Base-by-base conservation (phyloP, 2,797 vertebrate genomes). In the Cygnus olor region DNA sequence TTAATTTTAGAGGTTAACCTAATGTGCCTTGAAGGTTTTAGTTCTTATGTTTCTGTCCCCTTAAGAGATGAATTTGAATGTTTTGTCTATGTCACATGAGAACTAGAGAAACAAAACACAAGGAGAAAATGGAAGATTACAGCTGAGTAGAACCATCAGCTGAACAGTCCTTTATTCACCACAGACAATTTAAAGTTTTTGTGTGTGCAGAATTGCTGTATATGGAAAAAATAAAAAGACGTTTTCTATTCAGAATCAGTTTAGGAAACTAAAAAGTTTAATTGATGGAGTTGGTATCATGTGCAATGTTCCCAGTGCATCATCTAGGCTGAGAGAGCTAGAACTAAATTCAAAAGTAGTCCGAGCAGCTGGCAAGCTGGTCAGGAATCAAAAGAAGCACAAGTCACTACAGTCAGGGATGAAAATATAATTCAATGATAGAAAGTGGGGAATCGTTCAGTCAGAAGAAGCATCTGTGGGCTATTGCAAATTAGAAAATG, bases 301-400 rank as follows among this genome's bases (percentile, higher is more conserved):
- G 40, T 94, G 88, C 63, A 80, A 90, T 64, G 44, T 95, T 93
- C 94, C 81, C 61, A 93, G 74, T 27, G 42, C n/a, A 27, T 80
- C 71, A 68, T 61, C 56, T 69, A 82, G 57, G 44, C 84, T 73
- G 86, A 82, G 81, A 22, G 71, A 79, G 54, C 80, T 85, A 87
- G 47, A 92, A 83, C 25, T 82, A 87, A 89, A 89, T 72, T 76
- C 80, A 38, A 85, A 95, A 89, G 72, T 51, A 40, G 42, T 71
- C 74, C 90, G 65, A 47, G 65, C 82, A 72, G 54, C 53, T 90
- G 71, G 69, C 49, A 85, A 63, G 45, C 40, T 85, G 30, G 16
- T 90, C 61, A 92, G 79, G 36, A 95, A 91, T 53, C 19, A 69
- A 78, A 95, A 89, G 76, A 92, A 79, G 21, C 10, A 44, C 3